A percentile compares a stretch with the other conserved stretches of the same genome.
Evolutionary conservation across 2,888 invertebrate genomes (phyloP).

Genomic region (Caenorhabditis japonica): DNA sequence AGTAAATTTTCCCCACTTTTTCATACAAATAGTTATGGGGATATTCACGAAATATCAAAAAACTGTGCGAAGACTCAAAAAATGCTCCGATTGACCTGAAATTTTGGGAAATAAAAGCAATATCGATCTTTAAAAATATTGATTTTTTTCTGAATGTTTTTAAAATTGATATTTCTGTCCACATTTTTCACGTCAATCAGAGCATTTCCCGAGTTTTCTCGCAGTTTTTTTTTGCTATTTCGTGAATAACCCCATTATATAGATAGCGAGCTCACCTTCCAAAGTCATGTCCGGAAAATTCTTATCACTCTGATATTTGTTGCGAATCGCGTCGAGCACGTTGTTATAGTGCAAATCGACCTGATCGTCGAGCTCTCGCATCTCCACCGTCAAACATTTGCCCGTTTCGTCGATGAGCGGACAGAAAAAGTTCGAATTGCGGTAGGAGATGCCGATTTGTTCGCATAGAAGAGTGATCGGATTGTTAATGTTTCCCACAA

Average conservation of each 20-base stretch:
- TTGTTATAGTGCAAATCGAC: constrained; percentile 51
- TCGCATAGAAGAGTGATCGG: constrained; percentile 79
- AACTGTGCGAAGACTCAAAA: too few relatives aligned
- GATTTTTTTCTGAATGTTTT: too few relatives aligned
- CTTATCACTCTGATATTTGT: constrained; percentile 31
- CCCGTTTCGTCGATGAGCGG: constrained; percentile 44
- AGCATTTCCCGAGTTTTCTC: too few relatives aligned
- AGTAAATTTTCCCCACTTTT: too few relatives aligned
- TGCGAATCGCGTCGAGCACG: constrained; percentile 43
- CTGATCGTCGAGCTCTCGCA: constrained; percentile 38
- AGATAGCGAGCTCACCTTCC: constrained; percentile 13
- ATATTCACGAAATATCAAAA: neutral
- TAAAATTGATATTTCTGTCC: too few relatives aligned
- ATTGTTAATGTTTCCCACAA: constrained; percentile 80
- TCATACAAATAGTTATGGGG: too few relatives aligned
- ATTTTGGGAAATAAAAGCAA: too few relatives aligned
- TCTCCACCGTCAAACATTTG: constrained; percentile 18
- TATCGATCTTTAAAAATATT: too few relatives aligned
- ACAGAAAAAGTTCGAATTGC: constrained; percentile 40
- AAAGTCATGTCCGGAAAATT: constrained; percentile 24
- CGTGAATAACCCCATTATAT: too few relatives aligned
- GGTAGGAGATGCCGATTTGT: constrained; percentile 71
- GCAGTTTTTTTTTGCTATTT: too few relatives aligned
- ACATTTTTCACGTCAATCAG: too few relatives aligned
- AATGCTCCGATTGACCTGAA: too few relatives aligned